Conservation (phyloP, 2,113 vertebrate species). For the Varanus salvator region DNA sequence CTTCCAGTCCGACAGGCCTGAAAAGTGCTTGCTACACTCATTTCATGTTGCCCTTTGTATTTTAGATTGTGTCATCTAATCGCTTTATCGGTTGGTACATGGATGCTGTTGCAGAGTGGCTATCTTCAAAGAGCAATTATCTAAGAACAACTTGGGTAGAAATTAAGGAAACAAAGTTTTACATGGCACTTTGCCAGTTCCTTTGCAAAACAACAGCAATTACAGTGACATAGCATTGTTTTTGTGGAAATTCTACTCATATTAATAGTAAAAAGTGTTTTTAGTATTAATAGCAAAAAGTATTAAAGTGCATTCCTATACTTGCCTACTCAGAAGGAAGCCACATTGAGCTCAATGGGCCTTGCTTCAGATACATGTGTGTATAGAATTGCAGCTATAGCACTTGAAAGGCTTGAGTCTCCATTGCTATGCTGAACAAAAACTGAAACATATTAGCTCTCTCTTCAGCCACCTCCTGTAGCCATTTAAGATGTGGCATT, state of each 20-base stretch:
- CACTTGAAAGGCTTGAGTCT: neutral
- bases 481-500: neutral
- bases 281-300: neutral
- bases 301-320: neutral
- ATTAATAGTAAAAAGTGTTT: neutral
- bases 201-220: neutral
- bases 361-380: neutral
- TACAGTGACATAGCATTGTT: neutral
- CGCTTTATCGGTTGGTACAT: neutral
- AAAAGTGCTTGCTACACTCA: conserved; percentile 26
- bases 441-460: neutral
- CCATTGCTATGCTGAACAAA: neutral
- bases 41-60: neutral
- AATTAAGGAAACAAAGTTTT: conserved; percentile 12
- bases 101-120: conserved; percentile 9
- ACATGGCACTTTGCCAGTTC: too few relatives aligned
- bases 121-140: neutral
- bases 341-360: neutral
- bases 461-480: neutral
- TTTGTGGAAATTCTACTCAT: neutral
- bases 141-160: neutral
- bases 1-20: conserved; percentile 39
- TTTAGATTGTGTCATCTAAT: neutral
- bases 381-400: neutral
- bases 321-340: neutral